phyloP scores from a whole-genome alignment of 92 coral and sea anemone genomes.

The Porites cylindrica region DNA sequence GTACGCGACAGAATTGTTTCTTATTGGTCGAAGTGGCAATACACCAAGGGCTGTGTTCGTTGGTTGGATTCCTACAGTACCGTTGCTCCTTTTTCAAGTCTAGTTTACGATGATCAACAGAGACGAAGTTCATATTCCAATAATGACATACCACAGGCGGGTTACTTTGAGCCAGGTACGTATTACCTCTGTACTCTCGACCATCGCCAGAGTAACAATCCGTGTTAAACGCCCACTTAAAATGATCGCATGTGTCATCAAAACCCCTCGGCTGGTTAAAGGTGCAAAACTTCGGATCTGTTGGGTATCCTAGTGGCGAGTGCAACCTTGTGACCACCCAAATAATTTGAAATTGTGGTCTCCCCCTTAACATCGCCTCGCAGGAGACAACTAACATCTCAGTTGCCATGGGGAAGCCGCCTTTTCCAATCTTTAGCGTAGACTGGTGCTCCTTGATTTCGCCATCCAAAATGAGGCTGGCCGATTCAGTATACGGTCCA shows the following conservation, averaged over 20 bases:
- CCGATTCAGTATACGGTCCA: conserved; percentile 71
- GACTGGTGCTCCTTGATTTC: conserved; percentile 64
- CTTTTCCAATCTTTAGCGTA: conserved; percentile 53
- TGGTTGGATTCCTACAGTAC: conserved; percentile 60
- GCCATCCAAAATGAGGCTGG: conserved; percentile 47
- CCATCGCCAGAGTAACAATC: conserved; percentile 87
- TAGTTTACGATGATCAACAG: conserved; percentile 35
- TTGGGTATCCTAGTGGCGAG: conserved; percentile 94
- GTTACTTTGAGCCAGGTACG: conserved; percentile 31
- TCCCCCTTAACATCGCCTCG: conserved; percentile 46
- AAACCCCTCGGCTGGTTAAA: neutral
- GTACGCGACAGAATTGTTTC: conserved; percentile 72
- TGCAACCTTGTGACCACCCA: conserved; percentile 81
- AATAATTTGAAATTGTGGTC: conserved; percentile 63
- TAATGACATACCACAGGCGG: conserved; percentile 55
- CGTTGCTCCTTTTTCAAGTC: conserved; percentile 50
- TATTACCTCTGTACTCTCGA: conserved; percentile 73
- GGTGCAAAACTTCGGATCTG: conserved; percentile 89
- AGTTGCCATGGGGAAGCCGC: conserved; percentile 60
- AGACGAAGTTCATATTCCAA: conserved; percentile 41
- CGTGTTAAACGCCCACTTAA: conserved; percentile 71
- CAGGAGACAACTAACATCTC: conserved; percentile 75
- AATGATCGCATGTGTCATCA: conserved; percentile 48
- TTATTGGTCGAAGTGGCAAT: conserved; percentile 56
- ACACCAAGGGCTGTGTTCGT: conserved; percentile 79